phyloP scores from a whole-genome alignment of 2,797 vertebrate species.

The Muscicapa comitata region DNA sequence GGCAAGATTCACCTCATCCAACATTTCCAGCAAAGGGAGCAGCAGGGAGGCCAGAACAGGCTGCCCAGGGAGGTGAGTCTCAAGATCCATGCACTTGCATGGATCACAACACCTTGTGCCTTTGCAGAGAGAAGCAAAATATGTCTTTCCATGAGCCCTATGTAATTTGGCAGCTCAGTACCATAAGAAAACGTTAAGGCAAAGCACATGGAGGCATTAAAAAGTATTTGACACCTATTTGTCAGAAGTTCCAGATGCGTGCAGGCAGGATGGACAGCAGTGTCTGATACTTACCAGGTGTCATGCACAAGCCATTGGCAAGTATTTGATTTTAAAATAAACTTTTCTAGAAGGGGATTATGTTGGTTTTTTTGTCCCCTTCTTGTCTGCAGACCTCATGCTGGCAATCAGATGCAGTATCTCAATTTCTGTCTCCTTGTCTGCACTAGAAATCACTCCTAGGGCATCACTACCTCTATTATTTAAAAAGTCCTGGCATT shows the following conservation, averaged over 20 bases:
- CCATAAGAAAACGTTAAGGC: not conserved
- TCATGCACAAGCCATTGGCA: not conserved
- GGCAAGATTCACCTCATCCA: not conserved
- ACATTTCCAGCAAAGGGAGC: not conserved
- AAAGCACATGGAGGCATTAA: not conserved
- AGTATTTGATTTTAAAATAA: not conserved
- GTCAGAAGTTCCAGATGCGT: not conserved
- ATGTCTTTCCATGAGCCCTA: not conserved
- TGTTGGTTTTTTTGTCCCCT: not conserved
- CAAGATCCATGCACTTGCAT: not conserved
- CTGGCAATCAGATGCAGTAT: not conserved
- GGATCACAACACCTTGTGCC: not conserved
- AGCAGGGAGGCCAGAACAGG: not conserved
- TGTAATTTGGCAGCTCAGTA: not conserved
- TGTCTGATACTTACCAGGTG: not conserved
- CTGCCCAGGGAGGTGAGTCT: not conserved
- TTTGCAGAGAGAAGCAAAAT: not conserved
- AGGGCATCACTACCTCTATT: not conserved
- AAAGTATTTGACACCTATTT: not conserved
- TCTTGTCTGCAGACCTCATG: not conserved
- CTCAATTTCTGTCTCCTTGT: not conserved
- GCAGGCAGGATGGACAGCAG: not conserved
- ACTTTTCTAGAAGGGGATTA: not conserved
- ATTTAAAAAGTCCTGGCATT: not conserved
- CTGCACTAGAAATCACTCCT: not conserved